Evolutionary conservation across 2,888 invertebrate genomes (phyloP).

Genomic region (Melanchra persicariae): DNA sequence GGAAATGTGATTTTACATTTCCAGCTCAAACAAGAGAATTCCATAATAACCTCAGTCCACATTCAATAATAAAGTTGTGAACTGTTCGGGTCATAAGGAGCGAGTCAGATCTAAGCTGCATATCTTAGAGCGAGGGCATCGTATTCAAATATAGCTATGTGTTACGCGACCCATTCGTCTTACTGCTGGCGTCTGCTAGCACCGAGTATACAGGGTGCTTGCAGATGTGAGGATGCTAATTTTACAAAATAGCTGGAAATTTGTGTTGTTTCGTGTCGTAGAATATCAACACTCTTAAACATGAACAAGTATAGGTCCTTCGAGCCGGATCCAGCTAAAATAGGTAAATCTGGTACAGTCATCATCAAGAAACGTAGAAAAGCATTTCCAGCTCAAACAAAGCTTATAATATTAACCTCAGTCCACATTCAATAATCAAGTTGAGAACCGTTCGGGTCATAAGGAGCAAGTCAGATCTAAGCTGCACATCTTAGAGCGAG

Average conservation of each 20-base stretch:
- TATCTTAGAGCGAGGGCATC: slow-evolving; percentile 38
- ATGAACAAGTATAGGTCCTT: too few species aligned
- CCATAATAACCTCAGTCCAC: not conserved
- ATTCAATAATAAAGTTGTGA: slow-evolving; percentile 6
- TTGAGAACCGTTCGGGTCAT: slow-evolving; percentile 30
- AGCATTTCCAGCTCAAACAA: too few species aligned
- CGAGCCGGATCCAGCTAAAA: too few species aligned
- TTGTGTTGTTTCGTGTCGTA: too few species aligned
- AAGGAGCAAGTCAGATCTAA: slow-evolving; percentile 47
- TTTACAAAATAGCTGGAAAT: not conserved
- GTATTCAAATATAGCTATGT: slow-evolving; percentile 81
- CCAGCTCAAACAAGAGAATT: not conserved
- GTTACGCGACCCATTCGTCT: slow-evolving; percentile 84
- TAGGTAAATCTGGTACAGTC: too few species aligned
- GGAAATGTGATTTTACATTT: too few species aligned
- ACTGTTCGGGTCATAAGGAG: slow-evolving; percentile 45
- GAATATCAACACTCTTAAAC: too few species aligned
- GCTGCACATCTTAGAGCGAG: slow-evolving; percentile 46
- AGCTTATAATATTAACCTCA: too few species aligned
- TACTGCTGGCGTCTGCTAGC: slow-evolving; percentile 79
- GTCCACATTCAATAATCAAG: not conserved
- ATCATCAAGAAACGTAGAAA: too few species aligned
- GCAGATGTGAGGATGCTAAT: not conserved
- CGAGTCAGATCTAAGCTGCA: slow-evolving; percentile 48
- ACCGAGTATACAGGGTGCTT: slow-evolving; percentile 74